phyloP scores from a whole-genome alignment of 2,113 vertebrate genomes.

The Prionailurus viverrinus region DNA sequence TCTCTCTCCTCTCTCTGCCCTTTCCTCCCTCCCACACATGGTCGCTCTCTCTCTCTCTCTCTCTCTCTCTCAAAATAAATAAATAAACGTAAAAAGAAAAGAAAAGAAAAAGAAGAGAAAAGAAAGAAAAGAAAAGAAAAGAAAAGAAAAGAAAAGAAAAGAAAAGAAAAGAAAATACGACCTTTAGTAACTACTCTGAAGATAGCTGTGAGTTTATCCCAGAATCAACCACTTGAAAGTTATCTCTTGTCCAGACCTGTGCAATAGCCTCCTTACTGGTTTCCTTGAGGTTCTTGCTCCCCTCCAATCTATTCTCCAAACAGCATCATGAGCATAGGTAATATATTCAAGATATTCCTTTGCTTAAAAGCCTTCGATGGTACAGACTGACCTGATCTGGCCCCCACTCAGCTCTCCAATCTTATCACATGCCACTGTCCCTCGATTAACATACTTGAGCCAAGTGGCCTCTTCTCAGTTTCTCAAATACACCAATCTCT shows the following conservation, averaged over 20 bases:
- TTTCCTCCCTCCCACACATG: no score
- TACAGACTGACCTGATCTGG: not conserved
- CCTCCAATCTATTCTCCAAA: not conserved
- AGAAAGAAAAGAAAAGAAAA: no score
- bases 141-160: no score
- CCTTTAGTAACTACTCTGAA: slow-evolving; percentile 30
- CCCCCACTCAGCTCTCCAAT: not conserved
- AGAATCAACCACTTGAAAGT: slow-evolving; percentile 31
- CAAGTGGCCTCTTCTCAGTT: slow-evolving; percentile 4
- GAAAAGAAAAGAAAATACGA: not conserved
- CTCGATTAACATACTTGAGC: not conserved
- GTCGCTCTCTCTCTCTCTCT: no score
- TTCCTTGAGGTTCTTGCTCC: not conserved
- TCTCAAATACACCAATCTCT: not conserved
- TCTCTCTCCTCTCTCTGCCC: no score
- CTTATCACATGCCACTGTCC: not conserved
- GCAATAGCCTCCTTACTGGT: not conserved
- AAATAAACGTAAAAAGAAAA: no score
- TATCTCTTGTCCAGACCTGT: not conserved
- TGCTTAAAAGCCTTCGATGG: not conserved
- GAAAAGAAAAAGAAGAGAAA: no score
- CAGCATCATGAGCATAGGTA: not conserved
- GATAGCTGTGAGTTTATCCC: not conserved
- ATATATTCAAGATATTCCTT: not conserved
- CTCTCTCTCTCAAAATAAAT: no score